Evolutionary conservation across 2,888 invertebrate species (phyloP).

Genomic region (Lamellibrachia satsuma): DNA sequence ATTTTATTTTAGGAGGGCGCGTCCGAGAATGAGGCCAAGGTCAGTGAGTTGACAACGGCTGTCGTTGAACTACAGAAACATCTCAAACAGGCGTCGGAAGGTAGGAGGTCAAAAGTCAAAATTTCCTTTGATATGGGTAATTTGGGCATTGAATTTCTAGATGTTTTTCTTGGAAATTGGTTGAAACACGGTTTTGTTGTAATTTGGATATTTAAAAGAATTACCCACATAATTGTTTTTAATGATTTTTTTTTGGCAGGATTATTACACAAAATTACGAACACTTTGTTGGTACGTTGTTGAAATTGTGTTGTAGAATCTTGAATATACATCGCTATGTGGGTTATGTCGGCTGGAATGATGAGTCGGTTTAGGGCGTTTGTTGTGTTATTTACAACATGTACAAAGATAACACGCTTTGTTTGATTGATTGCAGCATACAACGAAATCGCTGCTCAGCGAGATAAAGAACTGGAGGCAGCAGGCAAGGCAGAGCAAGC

Average conservation of each 20-base stretch:
- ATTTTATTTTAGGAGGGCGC: slow-evolving; percentile 77
- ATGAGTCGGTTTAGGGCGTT: neutral
- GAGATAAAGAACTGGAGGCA: slow-evolving; percentile 1
- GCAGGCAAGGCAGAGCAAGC: neutral
- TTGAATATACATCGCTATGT: neutral
- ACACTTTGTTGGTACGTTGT: neutral
- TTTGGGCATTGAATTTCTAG: neutral
- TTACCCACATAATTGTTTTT: neutral
- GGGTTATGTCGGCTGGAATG: neutral
- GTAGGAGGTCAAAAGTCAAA: slow-evolving; percentile 38
- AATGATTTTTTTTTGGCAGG: neutral
- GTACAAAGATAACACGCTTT: neutral
- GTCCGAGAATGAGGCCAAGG: slow-evolving; percentile 71
- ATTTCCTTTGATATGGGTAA: too few species aligned
- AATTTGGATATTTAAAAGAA: neutral
- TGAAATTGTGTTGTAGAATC: neutral
- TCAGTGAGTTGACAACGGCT: slow-evolving; percentile 80
- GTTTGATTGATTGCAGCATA: neutral
- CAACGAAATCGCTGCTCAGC: neutral
- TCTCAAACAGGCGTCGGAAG: slow-evolving; percentile 79
- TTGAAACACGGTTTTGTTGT: neutral
- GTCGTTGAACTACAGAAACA: slow-evolving; percentile 78
- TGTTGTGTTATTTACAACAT: neutral
- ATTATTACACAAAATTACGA: neutral
- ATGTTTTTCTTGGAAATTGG: neutral